Conservation (phyloP, 2,797 vertebrate species). For the Molossus molossus region DNA sequence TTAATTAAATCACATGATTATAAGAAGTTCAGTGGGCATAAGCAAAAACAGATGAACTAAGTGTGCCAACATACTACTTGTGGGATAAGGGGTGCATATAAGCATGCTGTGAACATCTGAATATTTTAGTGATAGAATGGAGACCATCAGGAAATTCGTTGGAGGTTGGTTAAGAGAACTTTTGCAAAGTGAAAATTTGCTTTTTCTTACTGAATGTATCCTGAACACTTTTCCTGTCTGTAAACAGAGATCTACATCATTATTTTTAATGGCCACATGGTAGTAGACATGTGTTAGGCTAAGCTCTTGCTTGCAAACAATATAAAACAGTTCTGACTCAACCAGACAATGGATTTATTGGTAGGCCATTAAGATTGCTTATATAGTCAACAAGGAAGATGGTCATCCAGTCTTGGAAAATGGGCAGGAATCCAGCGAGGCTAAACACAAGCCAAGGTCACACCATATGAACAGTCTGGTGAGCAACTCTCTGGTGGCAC, state of each 20-base stretch:
- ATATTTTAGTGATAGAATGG: not conserved
- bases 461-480: not conserved
- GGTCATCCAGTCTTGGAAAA: conserved; percentile 17
- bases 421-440: not conserved
- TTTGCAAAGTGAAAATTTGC: conserved; percentile 22
- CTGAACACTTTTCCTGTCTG: conserved; percentile 50
- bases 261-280: conserved; percentile 56
- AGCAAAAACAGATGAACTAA: conserved; percentile 28
- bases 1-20: conserved; percentile 44
- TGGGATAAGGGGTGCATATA: not conserved
- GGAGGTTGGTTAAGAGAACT: conserved; percentile 47
- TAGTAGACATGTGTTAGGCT: conserved; percentile 15
- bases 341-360: conserved; percentile 49
- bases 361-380: conserved; percentile 61
- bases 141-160: not conserved
- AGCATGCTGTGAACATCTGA: conserved; percentile 19
- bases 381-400: conserved; percentile 59
- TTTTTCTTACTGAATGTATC: conserved; percentile 38
- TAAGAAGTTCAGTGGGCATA: not conserved
- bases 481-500: not conserved
- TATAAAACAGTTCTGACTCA: conserved; percentile 58
- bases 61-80: not conserved
- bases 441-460: not conserved
- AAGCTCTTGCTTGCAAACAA: conserved; percentile 60
- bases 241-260: conserved; percentile 11